These are phyloP conservation scores for Tyria jacobaeae DNA, from an alignment of 2,888 invertebrate species.

Conservation along the genomic window DNA sequence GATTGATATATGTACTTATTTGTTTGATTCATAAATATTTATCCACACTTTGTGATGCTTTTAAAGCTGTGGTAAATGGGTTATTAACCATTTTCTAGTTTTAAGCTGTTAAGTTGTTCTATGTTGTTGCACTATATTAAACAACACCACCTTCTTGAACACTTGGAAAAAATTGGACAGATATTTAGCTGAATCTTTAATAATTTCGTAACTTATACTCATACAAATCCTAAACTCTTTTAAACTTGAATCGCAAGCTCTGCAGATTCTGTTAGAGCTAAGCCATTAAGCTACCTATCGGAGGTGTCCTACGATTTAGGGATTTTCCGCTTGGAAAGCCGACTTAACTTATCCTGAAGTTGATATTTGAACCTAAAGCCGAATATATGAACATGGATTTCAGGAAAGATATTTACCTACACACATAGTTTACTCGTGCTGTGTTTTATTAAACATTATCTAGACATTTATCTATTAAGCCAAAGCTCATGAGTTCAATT, in stretches of 20 bases:
- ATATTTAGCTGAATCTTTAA: too few species aligned
- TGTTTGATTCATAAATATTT: neutral
- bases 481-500: too few species aligned
- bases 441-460: too few species aligned
- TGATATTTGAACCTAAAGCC: conserved; percentile 4
- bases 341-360: conserved; percentile 6
- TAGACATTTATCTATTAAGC: too few species aligned
- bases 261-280: conserved; percentile 6
- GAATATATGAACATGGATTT: neutral
- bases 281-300: conserved; percentile 12
- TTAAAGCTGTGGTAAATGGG: conserved; percentile 39
- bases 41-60: too few species aligned
- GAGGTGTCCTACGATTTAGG: conserved; percentile 6
- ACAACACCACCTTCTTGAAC: too few species aligned
- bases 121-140: conserved; percentile 36
- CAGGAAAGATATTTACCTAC: neutral
- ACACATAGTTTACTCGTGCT: too few species aligned
- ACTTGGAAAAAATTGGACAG: too few species aligned
- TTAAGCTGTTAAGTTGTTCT: conserved; percentile 43
- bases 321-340: conserved; percentile 6
- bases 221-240: neutral
- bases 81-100: conserved; percentile 36
- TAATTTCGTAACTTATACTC: too few species aligned
- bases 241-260: neutral
- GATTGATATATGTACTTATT: neutral